Evolutionary conservation across 1,140 invertebrate species (phyloP), one percentile per base, ranked within the genome.

Genomic region (Muscidifurax raptorellus): DNA sequence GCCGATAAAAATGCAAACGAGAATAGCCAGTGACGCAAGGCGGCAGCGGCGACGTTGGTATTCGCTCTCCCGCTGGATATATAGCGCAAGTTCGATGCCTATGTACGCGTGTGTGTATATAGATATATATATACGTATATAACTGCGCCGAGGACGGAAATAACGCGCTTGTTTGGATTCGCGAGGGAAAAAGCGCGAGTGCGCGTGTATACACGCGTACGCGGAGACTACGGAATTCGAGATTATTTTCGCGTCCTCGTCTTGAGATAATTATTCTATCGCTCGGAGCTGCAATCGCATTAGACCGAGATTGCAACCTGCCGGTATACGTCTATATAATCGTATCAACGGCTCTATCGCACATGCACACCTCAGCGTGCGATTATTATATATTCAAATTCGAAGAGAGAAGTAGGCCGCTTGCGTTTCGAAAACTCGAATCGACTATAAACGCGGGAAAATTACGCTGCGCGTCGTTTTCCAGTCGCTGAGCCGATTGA

Each of bases 11-110:
- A 87, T 72, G 83, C 71, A 85, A 86, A 85, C 88, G 85, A 88
- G 88, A 89, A 89, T 88, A 89, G 86, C 87, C 52, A 47, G 75
- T 88, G 89, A 89, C 88, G 89, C 87, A 87, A 88, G 86, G 72
- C 86, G 79, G 7, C 13, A 10, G 77, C 28, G n/a, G n/a, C 13
- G 71, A 36, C 28, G 3, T 27, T 28, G n/a, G 67, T 9, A 36
- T 36, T 28, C 47, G 52, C 22, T 7, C 52, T 59, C 52, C 7
- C 18, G 22, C 22, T 59, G 15, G 18, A 59, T 59, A 59, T 59
- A 59, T 59, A 59, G 52, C 52, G 52, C 18, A 59, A 59, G 52
- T 59, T 59, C 52, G 52, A 59, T 59, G 52, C 22, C 52, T 59
- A 59, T 59, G 22, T 32, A 59, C n/a, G n/a, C n/a, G 52, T 22